These are phyloP conservation scores for Enteromius trimaculatus DNA, from an alignment of 2,797 vertebrate species.

Conservation along the genomic window DNA sequence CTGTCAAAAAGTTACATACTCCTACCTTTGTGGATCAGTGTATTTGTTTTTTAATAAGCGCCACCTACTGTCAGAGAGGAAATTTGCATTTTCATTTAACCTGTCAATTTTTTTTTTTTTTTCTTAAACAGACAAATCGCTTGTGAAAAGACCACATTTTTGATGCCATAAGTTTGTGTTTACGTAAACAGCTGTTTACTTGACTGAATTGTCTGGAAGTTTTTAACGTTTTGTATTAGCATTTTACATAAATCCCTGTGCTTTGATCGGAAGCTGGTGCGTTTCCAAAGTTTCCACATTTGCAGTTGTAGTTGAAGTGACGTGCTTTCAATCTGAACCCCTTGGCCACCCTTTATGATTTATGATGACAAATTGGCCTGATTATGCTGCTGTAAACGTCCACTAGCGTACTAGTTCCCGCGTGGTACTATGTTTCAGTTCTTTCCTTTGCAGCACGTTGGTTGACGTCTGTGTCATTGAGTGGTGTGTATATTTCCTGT, in stretches of 20 bases:
- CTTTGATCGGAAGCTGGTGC: background rate
- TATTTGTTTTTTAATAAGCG: background rate
- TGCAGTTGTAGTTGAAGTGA: background rate
- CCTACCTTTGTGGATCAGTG: background rate
- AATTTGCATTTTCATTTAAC: background rate
- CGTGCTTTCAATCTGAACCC: background rate
- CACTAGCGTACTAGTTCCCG: background rate
- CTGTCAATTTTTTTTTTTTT: background rate
- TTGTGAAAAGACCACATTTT: background rate
- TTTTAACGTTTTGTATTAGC: background rate
- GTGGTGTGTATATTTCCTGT: conserved; percentile 38
- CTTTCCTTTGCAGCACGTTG: background rate
- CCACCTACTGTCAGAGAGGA: background rate
- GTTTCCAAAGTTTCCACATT: background rate
- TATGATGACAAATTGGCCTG: background rate
- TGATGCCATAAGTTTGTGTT: background rate
- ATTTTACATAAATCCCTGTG: background rate
- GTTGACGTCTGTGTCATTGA: conserved; percentile 1
- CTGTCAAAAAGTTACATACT: background rate
- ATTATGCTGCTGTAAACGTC: background rate
- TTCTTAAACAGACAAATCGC: background rate
- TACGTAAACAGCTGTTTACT: background rate
- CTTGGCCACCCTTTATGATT: background rate
- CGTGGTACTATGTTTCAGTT: conserved; percentile 24
- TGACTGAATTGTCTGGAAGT: background rate